Evolutionary conservation across 2,113 vertebrate species (phyloP).

Genomic region (Vidua macroura): DNA sequence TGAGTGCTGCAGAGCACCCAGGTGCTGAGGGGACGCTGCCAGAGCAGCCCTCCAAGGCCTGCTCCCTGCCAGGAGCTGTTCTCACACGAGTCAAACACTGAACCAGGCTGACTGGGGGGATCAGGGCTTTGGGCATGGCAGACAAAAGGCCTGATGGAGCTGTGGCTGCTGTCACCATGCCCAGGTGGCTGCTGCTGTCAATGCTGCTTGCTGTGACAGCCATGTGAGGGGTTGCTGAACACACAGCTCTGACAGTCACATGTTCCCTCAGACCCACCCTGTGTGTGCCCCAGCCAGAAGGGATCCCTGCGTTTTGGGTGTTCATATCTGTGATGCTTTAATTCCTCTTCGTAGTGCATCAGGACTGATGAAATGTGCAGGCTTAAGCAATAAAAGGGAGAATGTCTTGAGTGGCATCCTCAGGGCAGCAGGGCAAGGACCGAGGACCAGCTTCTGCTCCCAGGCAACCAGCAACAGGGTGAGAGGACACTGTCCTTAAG

Average conservation of each 20-base stretch:
- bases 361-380: not conserved
- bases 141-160: not conserved
- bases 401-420: not conserved
- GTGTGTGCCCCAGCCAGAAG: not conserved
- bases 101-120: not conserved
- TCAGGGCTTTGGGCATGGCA: not conserved
- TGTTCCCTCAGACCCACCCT: not conserved
- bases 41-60: not conserved
- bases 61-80: not conserved
- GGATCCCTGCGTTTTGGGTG: not conserved
- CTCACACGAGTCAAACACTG: not conserved
- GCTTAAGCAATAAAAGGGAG: not conserved
- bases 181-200: not conserved
- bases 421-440: not conserved
- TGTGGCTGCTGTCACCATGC: not conserved
- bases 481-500: not conserved
- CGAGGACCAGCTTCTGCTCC: not conserved
- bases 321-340: not conserved
- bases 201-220: not conserved
- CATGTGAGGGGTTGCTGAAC: not conserved
- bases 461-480: not conserved
- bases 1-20: not conserved
- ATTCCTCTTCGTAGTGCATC: not conserved
- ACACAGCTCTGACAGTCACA: accelerated
- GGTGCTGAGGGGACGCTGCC: not conserved